Evolutionary conservation across 2,113 vertebrate species (phyloP), one percentile per base, ranked within the genome.

Genomic region (Xiphias gladius): DNA sequence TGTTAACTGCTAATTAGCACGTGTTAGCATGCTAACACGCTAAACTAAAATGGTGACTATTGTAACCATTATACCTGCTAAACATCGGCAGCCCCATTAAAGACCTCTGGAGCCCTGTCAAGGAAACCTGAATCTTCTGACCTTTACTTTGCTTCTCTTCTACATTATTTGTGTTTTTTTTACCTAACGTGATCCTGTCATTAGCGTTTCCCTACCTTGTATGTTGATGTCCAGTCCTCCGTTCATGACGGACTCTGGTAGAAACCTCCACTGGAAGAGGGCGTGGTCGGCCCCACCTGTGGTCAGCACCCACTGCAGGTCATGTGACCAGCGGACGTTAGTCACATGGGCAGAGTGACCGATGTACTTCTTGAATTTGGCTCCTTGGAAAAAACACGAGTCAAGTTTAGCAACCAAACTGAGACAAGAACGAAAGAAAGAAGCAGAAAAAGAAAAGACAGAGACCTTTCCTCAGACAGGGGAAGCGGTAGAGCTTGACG

Each of bases 311-410:
- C 98, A 98, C 89, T 98, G 97, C 80, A 96, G 96, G 87, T 99
- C 98, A 54, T 98, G 95, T 79, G 98, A 99, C 98, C 98, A 99
- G 61, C 94, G 96, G 20, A 98, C 97, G 0, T 97, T 98, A 7
- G 98, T 99, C 87, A 99, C 98, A 14, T 98, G 98, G 46, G 98
- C 98, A 16, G 98, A 99, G 85, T 99, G 98, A 12, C 98, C 98
- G 67, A 97, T 87, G 0, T 99, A 99, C 83, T 97, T 99, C 81
- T 97, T 97, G 86, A 97, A 99, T 86, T 98, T 99, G 80, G 97
- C 97, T 88, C 97, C 98, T 99, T 86, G 72, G 91, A 85, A 24
- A 22, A 58, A 2, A 78, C 10, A 71, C 0, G 9, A 55, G 0
- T 22, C 14, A 24, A 4, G 7, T 24, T 82, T n/a, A 58, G 24